Evolutionary conservation across 2,888 invertebrate species (phyloP).

Genomic region (Eilema depressum): DNA sequence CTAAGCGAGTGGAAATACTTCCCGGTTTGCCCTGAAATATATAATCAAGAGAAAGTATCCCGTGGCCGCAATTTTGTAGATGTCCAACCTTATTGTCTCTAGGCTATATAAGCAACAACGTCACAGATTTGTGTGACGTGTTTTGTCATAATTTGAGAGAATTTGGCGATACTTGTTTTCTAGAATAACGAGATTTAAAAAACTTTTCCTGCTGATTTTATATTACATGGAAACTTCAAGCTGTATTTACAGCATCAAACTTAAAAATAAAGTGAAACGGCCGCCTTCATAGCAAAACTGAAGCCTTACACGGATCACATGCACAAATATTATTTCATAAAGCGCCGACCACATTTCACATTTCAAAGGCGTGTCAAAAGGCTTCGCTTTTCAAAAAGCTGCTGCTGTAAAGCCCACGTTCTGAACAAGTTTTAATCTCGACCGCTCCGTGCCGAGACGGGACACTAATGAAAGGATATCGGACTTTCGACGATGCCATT

Average conservation of each 20-base stretch:
- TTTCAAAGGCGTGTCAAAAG: slow-evolving; percentile 69
- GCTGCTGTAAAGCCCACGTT: slow-evolving; percentile 67
- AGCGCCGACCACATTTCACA: slow-evolving; percentile 62
- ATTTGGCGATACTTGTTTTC: not conserved
- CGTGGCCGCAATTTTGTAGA: no score
- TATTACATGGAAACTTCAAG: not conserved
- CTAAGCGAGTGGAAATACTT: no score
- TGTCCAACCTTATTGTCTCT: no score
- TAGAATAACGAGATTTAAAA: not conserved
- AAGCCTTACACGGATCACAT: slow-evolving; percentile 44
- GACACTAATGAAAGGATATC: slow-evolving; percentile 86
- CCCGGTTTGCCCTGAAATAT: no score
- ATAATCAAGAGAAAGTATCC: no score
- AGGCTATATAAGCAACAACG: no score
- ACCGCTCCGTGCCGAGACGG: slow-evolving; percentile 69
- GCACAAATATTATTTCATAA: slow-evolving; percentile 64
- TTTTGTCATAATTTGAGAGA: not conserved
- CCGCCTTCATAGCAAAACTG: slow-evolving; percentile 22
- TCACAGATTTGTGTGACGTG: no score
- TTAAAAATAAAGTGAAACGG: slow-evolving; percentile 23
- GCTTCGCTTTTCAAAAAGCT: slow-evolving; percentile 70
- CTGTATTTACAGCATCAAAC: slow-evolving; percentile 10
- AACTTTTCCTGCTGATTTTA: not conserved
- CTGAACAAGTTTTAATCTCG: slow-evolving; percentile 84
- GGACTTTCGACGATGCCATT: slow-evolving; percentile 82